Base-by-base conservation (phyloP, 2,113 vertebrate species). In the Myotis yumanensis region DNA sequence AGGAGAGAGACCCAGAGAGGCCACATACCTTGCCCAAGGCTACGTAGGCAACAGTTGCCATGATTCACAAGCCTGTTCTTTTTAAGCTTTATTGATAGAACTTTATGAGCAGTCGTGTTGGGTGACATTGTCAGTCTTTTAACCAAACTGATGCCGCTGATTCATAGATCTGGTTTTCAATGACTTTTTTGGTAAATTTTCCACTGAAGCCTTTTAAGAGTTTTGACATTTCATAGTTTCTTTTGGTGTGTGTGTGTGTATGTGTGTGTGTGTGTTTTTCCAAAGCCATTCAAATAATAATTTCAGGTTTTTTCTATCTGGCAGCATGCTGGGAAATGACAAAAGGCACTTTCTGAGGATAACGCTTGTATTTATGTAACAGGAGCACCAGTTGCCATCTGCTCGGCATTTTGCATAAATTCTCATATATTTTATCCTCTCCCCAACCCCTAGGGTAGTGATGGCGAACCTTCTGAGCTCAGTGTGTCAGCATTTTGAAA, bases 41-140 rank as follows among this genome's bases (percentile, higher is more conserved):
- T 23, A 6, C 35, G 3, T 3, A 46, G n/a, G 48, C n/a, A 52
- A 16, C 76, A 68, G 12, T 43, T 25, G n/a, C 18, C 22, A 0
- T 86, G 59, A 32, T 40, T 76, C 62, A 15, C 23, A 11, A 88
- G 35, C 10, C 32, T 76, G 10, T 54, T 16, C 10, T 69, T 20
- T 18, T n/a, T 30, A 37, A 81, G 54, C 37, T 62, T 59, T 62
- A 37, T 37, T 37, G 32, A 35, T 43, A 76, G 64, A 57, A 25
- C 84, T 82, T 69, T 40, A 12, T 57, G 32, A 51, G 62, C 14
- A 69, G 17, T 30, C 1, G 18, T 76, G n/a, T 83, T 91, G 73
- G 57, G 15, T 92, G 86, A 66, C 43, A 82, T 43, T 81, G n/a
- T 76, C 57, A 92, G 48, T 17, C 35, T 93, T 95, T 52, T 79